Evolutionary conservation across 2,888 invertebrate species (phyloP).

Genomic region (Dynastes hyllus): DNA sequence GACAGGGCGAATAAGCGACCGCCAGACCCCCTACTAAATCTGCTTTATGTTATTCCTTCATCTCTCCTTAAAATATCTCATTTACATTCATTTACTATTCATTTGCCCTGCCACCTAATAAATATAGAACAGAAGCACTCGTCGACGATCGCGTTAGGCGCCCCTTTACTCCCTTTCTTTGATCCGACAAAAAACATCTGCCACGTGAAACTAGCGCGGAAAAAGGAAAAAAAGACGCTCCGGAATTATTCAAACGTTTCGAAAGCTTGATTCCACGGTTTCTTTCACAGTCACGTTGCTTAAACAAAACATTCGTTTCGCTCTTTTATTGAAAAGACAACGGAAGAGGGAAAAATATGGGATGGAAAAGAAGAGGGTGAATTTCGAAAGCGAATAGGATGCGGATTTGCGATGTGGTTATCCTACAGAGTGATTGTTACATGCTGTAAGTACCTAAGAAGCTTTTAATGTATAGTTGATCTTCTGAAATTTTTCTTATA

Average conservation of each 20-base stretch:
- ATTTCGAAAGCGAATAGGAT: no score
- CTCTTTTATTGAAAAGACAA: constrained; percentile 5
- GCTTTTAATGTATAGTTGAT: no score
- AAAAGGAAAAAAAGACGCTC: background rate
- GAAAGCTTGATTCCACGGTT: constrained; percentile 48
- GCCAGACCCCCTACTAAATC: background rate
- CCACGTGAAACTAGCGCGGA: constrained; percentile 38
- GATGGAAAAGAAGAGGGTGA: background rate
- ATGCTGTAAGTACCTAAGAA: no score
- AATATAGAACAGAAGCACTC: constrained; percentile 46
- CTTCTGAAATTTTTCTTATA: no score
- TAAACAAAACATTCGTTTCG: constrained; percentile 42
- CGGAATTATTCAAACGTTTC: constrained; percentile 46
- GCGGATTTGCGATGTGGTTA: no score
- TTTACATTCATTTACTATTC: constrained; percentile 48
- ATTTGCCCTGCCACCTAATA: constrained; percentile 45
- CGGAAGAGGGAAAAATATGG: no score
- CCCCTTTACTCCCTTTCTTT: constrained; percentile 14
- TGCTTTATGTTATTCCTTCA: constrained; percentile 30
- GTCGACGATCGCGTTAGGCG: constrained; percentile 25
- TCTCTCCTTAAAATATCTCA: constrained; percentile 43
- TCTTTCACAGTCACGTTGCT: constrained; percentile 50
- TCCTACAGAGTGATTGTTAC: no score
- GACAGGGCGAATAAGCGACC: background rate
- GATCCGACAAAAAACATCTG: constrained; percentile 46